phyloP scores from a whole-genome alignment of 2,888 invertebrate species.

The Ceramica pisi region DNA sequence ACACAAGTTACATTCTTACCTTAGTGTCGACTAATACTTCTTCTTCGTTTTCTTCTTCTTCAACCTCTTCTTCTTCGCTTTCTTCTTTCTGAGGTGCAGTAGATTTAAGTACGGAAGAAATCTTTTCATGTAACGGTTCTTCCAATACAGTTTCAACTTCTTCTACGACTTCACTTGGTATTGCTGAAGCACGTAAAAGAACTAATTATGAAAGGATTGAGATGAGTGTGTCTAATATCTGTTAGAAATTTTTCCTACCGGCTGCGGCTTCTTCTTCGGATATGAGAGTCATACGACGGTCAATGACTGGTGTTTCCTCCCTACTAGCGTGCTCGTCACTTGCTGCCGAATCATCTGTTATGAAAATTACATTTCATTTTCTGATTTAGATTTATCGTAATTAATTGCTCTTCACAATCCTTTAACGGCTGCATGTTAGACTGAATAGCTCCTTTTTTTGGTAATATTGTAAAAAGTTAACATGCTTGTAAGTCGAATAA shows the following conservation, averaged over 20 bases:
- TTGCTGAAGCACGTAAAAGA: conserved; percentile 68
- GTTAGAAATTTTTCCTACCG: conserved; percentile 69
- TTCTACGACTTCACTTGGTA: conserved; percentile 65
- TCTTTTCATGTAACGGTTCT: conserved; percentile 66
- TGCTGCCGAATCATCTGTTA: conserved; percentile 81
- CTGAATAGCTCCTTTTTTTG: conserved; percentile 24
- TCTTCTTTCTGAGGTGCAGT: conserved; percentile 71
- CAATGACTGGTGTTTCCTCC: conserved; percentile 81
- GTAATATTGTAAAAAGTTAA: conserved; percentile 5
- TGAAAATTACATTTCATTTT: conserved; percentile 64
- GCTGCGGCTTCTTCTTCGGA: conserved; percentile 74
- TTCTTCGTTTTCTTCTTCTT: conserved; percentile 76
- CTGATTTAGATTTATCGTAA: not conserved
- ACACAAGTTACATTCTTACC: conserved; percentile 63
- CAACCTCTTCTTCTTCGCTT: conserved; percentile 75
- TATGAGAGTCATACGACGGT: conserved; percentile 86
- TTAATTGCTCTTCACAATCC: conserved; percentile 1
- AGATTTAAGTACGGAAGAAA: conserved; percentile 68
- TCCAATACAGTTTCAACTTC: conserved; percentile 66
- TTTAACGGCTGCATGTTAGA: not conserved
- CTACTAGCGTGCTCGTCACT: conserved; percentile 75
- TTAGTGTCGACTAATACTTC: conserved; percentile 65
- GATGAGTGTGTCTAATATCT: conserved; percentile 38
- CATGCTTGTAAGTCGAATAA: conserved; percentile 22
- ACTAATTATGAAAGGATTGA: conserved; percentile 46